Conservation (phyloP, 1,140 invertebrate genomes). For the Dendroctonus valens region DNA sequence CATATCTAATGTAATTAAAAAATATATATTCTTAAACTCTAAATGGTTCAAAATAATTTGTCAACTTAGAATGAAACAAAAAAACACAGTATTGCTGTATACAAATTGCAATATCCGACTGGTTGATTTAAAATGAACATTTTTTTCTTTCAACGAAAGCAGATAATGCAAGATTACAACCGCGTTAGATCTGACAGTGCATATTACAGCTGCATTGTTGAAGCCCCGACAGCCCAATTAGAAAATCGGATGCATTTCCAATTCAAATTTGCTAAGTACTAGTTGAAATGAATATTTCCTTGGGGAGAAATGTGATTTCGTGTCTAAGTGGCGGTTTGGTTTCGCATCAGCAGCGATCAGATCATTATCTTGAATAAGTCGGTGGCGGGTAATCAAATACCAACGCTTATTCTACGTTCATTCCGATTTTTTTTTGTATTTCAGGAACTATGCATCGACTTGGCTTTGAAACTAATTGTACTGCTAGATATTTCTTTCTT, state of each 20-base stretch:
- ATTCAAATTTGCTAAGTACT: slow-evolving; percentile 25
- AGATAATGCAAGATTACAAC: background rate
- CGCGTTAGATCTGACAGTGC: background rate
- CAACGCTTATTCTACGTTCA: background rate
- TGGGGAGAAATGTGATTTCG: slow-evolving; percentile 25
- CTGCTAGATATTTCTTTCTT: too few species aligned
- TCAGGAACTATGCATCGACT: too few species aligned
- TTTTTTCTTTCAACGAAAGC: too few species aligned
- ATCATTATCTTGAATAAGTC: slow-evolving; percentile 9
- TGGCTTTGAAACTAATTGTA: too few species aligned
- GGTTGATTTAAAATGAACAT: too few species aligned
- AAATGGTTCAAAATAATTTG: too few species aligned
- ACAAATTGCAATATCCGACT: too few species aligned
- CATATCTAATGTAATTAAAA: too few species aligned
- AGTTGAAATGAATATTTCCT: slow-evolving; percentile 26
- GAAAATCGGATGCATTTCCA: slow-evolving; percentile 20
- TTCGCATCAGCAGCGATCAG: slow-evolving; percentile 14
- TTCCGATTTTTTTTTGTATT: too few species aligned
- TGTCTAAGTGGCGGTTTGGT: slow-evolving; percentile 22
- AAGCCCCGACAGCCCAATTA: slow-evolving; percentile 10
- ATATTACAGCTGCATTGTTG: slow-evolving; percentile 2
- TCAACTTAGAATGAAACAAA: too few species aligned
- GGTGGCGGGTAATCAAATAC: slow-evolving; percentile 2
- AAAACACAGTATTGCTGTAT: too few species aligned
- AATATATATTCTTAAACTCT: too few species aligned